Base-by-base conservation (phyloP, 2,888 invertebrate species). In the Tetanocera ferruginea region DNA sequence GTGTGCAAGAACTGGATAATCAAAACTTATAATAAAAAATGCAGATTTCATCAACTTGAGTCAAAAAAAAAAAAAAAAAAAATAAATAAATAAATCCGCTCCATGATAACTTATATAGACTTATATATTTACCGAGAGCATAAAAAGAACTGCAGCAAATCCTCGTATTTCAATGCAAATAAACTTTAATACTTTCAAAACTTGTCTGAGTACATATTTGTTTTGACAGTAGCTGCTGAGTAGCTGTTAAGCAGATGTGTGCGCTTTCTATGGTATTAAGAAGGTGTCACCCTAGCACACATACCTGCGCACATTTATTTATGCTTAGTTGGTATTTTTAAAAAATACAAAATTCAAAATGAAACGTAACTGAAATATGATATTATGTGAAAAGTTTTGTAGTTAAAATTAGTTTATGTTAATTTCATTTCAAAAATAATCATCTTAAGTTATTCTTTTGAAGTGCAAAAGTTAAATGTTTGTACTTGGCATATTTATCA, bases 111-210 rank as follows among this genome's bases (percentile, higher is more conserved):
- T 60, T 28, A 28, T 9, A 17, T 2, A 17, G 11, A 8, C 14
- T 60, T 9, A 60, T 60, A 28, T 60, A 60, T 60, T 60, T 28
- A 60, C 60, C 23, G 8, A 14, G 28, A 25, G 60, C 17, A 11
- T 17, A 60, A 43, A 43, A 43, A 43, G 55, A 55, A 14, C 57
- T 3, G 25, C 57, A 19, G 6, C 57, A 11, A 19, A 51, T 49
- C 69, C 69, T 69, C 69, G 14, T 14, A 69, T 69, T 69, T 51
- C 69, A 69, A 69, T 23, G 51, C 51, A 69, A 69, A 69, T 69
- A 69, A 69, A 52, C 51, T 49, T 49, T 17, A 25, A 49, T 25
- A 14, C 49, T 8, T 64, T 31, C 28, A n/a, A 62, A 23, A 17
- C 11, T 3, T 64, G 8, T 64, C 31, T 8, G n/a, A 17, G 11